These are phyloP conservation scores for Hartigia nigra DNA, from an alignment of 2,888 invertebrate species.

Conservation along the genomic window DNA sequence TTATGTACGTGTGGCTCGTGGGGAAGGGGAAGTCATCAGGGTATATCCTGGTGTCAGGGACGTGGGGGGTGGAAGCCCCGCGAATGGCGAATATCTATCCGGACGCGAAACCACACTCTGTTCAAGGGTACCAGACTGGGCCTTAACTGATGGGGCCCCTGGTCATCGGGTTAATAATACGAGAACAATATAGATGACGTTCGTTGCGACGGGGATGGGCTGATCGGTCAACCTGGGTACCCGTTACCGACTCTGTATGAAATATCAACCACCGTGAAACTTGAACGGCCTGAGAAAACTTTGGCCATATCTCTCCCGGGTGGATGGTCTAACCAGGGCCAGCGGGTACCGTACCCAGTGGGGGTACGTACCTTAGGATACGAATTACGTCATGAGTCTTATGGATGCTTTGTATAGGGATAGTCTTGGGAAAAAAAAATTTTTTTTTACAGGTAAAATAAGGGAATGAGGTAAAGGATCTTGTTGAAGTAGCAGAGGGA, in stretches of 20 bases:
- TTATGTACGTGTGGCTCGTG: background rate
- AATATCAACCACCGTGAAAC: slow-evolving; percentile 67
- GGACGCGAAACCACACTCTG: slow-evolving; percentile 64
- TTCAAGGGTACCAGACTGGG: slow-evolving; percentile 42
- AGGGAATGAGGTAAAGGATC: background rate
- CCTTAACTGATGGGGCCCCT: background rate
- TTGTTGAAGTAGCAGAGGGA: background rate
- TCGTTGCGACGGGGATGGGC: slow-evolving; percentile 32
- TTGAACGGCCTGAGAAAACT: slow-evolving; percentile 66
- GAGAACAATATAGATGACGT: slow-evolving; percentile 56
- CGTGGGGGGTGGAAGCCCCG: slow-evolving; percentile 32
- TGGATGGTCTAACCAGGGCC: background rate
- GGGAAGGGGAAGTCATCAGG: too few relatives aligned
- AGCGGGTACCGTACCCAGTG: background rate
- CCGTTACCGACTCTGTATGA: slow-evolving; percentile 62
- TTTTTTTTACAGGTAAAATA: background rate
- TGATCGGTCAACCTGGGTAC: slow-evolving; percentile 31
- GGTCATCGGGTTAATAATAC: slow-evolving; percentile 40
- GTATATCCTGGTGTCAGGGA: background rate
- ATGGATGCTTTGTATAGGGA: background rate
- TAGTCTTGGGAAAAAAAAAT: background rate
- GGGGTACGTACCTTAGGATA: background rate
- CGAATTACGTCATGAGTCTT: background rate
- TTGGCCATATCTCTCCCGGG: slow-evolving; percentile 30
- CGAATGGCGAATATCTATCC: slow-evolving; percentile 40